Evolutionary conservation across 2,888 invertebrate species (phyloP).

Genomic region (Chymomyza amoena): DNA sequence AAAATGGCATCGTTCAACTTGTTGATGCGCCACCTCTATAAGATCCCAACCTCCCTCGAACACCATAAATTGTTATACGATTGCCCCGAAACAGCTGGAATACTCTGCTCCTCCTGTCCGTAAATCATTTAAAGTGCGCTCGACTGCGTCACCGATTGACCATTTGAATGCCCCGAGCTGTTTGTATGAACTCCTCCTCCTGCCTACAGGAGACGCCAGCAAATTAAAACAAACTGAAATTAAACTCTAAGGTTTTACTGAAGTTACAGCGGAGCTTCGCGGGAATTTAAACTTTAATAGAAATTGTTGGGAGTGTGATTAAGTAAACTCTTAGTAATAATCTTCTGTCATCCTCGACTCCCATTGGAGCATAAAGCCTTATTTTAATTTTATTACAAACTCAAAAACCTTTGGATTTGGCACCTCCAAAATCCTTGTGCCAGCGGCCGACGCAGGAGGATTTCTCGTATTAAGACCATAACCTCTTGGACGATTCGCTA

Average conservation of each 20-base stretch:
- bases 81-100: neutral
- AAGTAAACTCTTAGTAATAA: too few relatives aligned
- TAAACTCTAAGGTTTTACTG: neutral
- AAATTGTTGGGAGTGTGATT: too few relatives aligned
- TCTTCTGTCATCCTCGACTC: too few relatives aligned
- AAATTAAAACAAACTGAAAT: neutral
- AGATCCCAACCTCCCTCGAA: neutral
- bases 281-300: neutral
- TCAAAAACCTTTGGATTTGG: too few relatives aligned
- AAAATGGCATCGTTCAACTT: constrained; percentile 9
- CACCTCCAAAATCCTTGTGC: too few relatives aligned
- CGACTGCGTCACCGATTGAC: constrained; percentile 21
- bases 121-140: constrained; percentile 17
- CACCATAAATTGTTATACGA: neutral
- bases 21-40: constrained; percentile 14
- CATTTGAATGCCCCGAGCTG: constrained; percentile 17
- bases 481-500: too few relatives aligned
- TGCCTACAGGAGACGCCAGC: neutral
- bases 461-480: too few relatives aligned
- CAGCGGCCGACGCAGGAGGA: too few relatives aligned
- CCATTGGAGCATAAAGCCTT: too few relatives aligned
- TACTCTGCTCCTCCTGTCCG: neutral
- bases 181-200: constrained; percentile 8
- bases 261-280: neutral
- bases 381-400: too few relatives aligned